phyloP scores from a whole-genome alignment of 2,888 invertebrate genomes.

The Papilio protenor region DNA sequence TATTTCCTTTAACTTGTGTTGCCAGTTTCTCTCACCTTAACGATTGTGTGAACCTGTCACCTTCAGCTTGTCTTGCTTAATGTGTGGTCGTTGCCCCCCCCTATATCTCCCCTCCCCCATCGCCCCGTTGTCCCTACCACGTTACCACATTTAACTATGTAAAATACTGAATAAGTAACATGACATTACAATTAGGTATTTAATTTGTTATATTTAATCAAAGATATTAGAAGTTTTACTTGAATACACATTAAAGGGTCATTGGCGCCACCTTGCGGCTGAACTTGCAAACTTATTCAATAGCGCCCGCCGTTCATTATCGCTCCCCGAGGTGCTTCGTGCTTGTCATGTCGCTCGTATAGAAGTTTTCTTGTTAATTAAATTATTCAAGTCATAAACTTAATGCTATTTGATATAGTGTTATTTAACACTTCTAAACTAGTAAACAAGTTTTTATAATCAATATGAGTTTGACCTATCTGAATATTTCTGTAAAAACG shows the following conservation, averaged over 20 bases:
- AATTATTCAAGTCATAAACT: constrained; percentile 11
- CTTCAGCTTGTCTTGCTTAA: no score
- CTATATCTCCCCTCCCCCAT: no score
- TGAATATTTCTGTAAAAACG: no score
- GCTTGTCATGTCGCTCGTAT: not conserved
- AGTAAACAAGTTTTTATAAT: not conserved
- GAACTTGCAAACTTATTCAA: not conserved
- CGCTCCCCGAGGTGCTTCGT: not conserved
- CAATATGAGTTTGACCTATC: no score
- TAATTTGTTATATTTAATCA: not conserved
- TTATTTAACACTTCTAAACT: constrained; percentile 5
- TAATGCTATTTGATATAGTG: not conserved
- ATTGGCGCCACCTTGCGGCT: constrained; percentile 7
- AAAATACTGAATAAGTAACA: no score
- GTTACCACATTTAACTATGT: no score
- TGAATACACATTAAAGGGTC: not conserved
- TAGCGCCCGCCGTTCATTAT: not conserved
- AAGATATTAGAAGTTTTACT: not conserved
- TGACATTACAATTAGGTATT: not conserved
- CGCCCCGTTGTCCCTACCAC: no score
- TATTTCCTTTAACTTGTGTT: not conserved
- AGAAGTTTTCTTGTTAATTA: constrained; percentile 11
- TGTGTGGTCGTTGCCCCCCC: no score
- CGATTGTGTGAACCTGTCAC: not conserved
- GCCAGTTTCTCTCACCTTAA: not conserved